Conservation (phyloP, 2,888 invertebrate species). For the Suillia variegata region DNA sequence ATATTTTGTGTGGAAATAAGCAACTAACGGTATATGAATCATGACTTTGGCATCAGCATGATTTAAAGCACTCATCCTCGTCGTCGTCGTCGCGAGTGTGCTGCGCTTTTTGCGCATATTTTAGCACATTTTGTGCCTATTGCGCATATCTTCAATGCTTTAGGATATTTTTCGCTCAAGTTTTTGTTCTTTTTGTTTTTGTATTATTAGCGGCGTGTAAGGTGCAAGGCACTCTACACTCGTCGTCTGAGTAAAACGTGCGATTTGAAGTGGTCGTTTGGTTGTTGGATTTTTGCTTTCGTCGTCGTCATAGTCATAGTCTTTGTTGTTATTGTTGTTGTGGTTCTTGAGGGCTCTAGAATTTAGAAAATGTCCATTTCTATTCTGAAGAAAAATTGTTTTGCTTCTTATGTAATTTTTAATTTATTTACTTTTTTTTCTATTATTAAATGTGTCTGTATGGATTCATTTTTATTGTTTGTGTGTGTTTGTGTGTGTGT, state of each 20-base stretch:
- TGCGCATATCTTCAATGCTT: neutral
- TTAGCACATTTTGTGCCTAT: slow-evolving; percentile 47
- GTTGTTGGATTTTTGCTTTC: neutral
- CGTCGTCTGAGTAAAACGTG: slow-evolving; percentile 45
- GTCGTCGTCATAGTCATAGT: neutral
- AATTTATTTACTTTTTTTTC: neutral
- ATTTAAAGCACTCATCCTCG: slow-evolving; percentile 53
- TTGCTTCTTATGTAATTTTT: neutral
- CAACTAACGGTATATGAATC: slow-evolving; percentile 60
- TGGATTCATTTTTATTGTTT: neutral
- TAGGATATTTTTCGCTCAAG: too few species aligned
- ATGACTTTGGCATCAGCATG: slow-evolving; percentile 59
- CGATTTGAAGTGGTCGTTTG: slow-evolving; percentile 51
- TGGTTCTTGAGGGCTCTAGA: too few species aligned
- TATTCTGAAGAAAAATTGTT: too few species aligned
- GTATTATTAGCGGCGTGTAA: neutral
- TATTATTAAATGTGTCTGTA: neutral
- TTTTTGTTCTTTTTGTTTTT: too few species aligned
- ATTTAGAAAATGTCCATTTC: too few species aligned
- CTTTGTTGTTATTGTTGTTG: neutral
- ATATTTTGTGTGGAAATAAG: slow-evolving; percentile 50
- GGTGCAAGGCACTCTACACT: slow-evolving; percentile 28
- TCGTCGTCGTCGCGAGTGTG: slow-evolving; percentile 3
- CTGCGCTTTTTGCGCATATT: slow-evolving; percentile 51
- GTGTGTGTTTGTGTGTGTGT: neutral